Conservation (phyloP, 2,797 vertebrate genomes). For the Premnoplex brunnescens region DNA sequence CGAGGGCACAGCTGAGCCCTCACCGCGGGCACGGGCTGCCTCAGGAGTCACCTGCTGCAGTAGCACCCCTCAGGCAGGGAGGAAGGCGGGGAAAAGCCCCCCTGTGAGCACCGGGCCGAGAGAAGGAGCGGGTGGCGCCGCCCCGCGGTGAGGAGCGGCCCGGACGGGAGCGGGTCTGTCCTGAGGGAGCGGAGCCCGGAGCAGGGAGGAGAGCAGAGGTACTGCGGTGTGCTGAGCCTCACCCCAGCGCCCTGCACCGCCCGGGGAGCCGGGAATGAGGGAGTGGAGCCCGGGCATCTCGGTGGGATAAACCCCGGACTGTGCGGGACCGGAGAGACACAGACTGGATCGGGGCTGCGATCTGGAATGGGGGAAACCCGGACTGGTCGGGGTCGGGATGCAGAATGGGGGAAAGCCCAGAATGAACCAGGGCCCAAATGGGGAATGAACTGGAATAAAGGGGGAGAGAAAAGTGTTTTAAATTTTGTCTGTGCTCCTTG, state of each 20-base stretch:
- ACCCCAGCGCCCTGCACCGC: accelerated
- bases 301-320: not conserved
- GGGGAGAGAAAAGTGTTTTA: accelerated
- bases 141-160: accelerated
- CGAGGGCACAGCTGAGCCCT: accelerated
- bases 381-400: not conserved
- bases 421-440: not conserved
- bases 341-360: not conserved
- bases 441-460: not conserved
- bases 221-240: not conserved
- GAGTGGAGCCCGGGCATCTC: too few relatives aligned
- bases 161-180: accelerated
- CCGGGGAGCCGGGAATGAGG: accelerated
- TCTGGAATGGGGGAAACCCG: not conserved
- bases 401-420: not conserved
- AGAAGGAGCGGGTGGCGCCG: accelerated
- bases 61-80: accelerated
- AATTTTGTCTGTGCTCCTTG: accelerated
- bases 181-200: accelerated
- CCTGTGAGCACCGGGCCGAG: accelerated
- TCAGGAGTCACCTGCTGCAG: accelerated
- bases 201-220: not conserved
- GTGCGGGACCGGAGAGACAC: too few relatives aligned
- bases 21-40: too few relatives aligned
- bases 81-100: accelerated